Conservation (phyloP, 2,888 invertebrate species). For the Drosophila peninsularis region DNA sequence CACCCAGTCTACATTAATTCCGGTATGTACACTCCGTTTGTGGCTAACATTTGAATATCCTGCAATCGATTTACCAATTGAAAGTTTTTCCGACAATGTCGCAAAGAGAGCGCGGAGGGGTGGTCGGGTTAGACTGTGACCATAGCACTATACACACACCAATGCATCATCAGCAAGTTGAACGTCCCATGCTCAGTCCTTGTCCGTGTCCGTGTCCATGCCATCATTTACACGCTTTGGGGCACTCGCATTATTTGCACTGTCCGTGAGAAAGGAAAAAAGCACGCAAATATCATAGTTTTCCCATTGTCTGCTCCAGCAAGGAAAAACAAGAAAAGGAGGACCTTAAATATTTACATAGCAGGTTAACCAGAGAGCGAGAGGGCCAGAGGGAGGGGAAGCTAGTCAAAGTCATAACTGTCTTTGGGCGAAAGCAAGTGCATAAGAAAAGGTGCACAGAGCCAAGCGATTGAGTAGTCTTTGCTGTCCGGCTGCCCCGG, state of each 20-base stretch:
- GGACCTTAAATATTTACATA: slow-evolving; percentile 18
- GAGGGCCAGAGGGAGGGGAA: too few species aligned
- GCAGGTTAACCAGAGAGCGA: neutral
- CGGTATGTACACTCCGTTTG: slow-evolving; percentile 1
- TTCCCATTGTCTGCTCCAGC: neutral
- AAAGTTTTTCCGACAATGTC: neutral
- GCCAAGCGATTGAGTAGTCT: slow-evolving; percentile 9
- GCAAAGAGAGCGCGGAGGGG: neutral
- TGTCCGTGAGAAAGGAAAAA: slow-evolving; percentile 6
- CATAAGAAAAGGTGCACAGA: slow-evolving; percentile 10
- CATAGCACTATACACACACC: slow-evolving; percentile 2
- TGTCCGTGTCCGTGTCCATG: slow-evolving; percentile 1
- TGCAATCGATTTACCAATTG: neutral
- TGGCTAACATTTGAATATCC: neutral
- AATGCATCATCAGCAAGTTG: slow-evolving; percentile 16
- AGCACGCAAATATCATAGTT: slow-evolving; percentile 18
- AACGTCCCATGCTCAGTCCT: neutral
- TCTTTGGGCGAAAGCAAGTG: neutral
- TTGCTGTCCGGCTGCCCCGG: neutral
- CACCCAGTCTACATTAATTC: slow-evolving; percentile 1
- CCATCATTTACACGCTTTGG: slow-evolving; percentile 15
- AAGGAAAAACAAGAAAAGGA: neutral
- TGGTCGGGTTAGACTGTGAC: neutral
- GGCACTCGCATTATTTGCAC: slow-evolving; percentile 25
- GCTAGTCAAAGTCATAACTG: slow-evolving; percentile 1